A percentile compares a stretch with the other conserved stretches of the same genome.
phyloP scores from a whole-genome alignment of 2,797 vertebrate genomes.

The Tadarida brasiliensis region DNA sequence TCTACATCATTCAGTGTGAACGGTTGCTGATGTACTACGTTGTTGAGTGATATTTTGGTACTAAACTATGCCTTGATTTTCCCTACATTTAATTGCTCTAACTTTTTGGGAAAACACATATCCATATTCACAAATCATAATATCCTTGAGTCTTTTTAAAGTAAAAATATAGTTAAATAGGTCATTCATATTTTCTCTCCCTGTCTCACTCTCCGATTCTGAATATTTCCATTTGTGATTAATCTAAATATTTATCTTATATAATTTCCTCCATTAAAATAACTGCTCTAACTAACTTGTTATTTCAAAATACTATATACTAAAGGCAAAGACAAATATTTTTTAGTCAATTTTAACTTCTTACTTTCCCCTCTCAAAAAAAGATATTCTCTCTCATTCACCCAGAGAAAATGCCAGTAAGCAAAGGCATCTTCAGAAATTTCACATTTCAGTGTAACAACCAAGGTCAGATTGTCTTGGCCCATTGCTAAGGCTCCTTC shows the following conservation, averaged over 20 bases:
- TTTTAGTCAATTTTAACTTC: not conserved
- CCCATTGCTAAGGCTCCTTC: constrained; percentile 73
- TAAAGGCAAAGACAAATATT: not conserved
- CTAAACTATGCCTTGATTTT: constrained; percentile 77
- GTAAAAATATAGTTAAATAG: constrained; percentile 69
- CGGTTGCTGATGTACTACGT: constrained; percentile 77
- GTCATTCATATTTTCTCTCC: not conserved
- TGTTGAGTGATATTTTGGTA: constrained; percentile 80
- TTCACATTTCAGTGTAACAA: constrained; percentile 40
- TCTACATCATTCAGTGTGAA: constrained; percentile 85
- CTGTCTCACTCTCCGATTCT: not conserved
- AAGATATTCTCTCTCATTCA: constrained; percentile 27
- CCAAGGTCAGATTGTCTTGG: not conserved
- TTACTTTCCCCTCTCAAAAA: not conserved
- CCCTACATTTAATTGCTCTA: constrained; percentile 54
- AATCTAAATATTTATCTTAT: constrained; percentile 49
- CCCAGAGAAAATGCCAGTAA: constrained; percentile 58
- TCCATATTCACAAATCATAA: constrained; percentile 76
- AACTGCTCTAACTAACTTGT: not conserved
- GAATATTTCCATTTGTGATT: constrained; percentile 27
- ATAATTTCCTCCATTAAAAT: constrained; percentile 39
- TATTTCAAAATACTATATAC: not conserved
- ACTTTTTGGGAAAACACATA: constrained; percentile 69
- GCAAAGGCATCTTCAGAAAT: constrained; percentile 34
- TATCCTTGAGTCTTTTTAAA: constrained; percentile 61